Evolutionary conservation across 2,113 vertebrate species (phyloP), one percentile per base, ranked within the genome.

Genomic region (Oncorhynchus clarkii): DNA sequence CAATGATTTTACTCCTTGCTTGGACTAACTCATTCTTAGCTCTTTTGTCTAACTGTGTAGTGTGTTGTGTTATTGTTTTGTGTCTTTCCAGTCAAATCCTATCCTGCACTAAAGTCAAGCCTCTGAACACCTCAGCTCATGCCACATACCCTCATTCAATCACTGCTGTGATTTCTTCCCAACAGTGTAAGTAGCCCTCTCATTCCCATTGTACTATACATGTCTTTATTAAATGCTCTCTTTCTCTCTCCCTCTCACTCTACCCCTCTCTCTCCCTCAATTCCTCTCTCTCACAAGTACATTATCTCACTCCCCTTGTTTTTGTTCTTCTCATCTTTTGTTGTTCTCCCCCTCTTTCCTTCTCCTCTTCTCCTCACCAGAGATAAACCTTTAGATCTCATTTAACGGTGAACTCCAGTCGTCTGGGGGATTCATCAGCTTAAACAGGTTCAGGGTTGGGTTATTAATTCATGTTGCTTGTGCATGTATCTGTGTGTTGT

Each of bases 401-500:
- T 54, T 59, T 82, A 67, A 75, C 81, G 80, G 67, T 45, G 5
- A 13, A 69, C 31, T 68, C 51, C 65, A 73, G 67, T 1, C 81
- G 64, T 77, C 49, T 74, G 70, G 12, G 77, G 84, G 73, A 76
- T 24, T 74, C 54, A 51, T 49, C 39, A 31, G 68, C 71, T 24
- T 54, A 81, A 88, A 87, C 26, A 59, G 78, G 86, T 80, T 84
- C 84, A 81, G 60, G 72, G 77, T 75, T 69, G 79, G 73, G 71
- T 81, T 89, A 83, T 87, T 89, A 87, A 89, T 89, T 78, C 82
- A 80, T 85, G 79, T 74, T 59, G 34, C 59, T 81, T 84, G 85
- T 90, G 85, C 81, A 89, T 89, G 75, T 76, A 89, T 78, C 22
- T 74, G 66, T 72, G 59, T 78, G 22, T 59, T 39, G 71, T 77